Evolutionary conservation across 2,113 vertebrate species (phyloP), one percentile per base, ranked within the genome.

Genomic region (Hippolais icterina): DNA sequence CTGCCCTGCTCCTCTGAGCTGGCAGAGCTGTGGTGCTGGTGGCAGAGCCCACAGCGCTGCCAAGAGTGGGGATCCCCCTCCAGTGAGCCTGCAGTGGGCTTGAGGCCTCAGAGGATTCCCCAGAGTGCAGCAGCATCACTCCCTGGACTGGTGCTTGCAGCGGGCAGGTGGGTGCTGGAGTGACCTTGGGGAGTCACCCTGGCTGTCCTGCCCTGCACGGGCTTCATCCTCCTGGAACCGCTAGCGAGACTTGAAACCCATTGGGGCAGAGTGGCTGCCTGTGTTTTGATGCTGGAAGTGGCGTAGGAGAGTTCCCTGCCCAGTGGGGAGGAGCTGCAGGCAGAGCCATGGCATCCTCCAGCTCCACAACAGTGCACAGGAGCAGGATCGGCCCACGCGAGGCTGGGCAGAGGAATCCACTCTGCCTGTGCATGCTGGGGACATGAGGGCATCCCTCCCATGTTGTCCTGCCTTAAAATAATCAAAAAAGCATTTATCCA

Each of bases 261-360:
- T 59, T 83, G 94, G 90, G 95, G 85, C 87, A 93, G 93, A 94
- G 94, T 49, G 11, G 19, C 85, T 68, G 89, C 74, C 53, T 11
- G 78, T 56, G 92, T 89, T 89, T 91, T 68, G 86, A 65, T 88
- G 89, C 95, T 88, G 92, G 60, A 47, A 93, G 96, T 87, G 90
- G 90, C 82, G 88, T 90, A 87, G 82, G 88, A 96, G 96, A 87
- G 75, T 90, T 95, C 92, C 92, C 94, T 88, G 92, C 92, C 85
- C 92, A 89, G 96, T 31, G 33, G 95, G 96, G 95, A 97, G 96
- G 96, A 96, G 96, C 95, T 56, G 90, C 90, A 22, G 79, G 87
- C 92, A 94, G 61, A 90, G 94, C 94, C 90, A 20, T 72, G 9
- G 92, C 87, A 59, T 78, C 63, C 24, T 22, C 90, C 28, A 69